Evolutionary conservation across 2,888 invertebrate species (phyloP), one percentile per base, ranked within the genome.

Genomic region (Chydorus sphaericus): DNA sequence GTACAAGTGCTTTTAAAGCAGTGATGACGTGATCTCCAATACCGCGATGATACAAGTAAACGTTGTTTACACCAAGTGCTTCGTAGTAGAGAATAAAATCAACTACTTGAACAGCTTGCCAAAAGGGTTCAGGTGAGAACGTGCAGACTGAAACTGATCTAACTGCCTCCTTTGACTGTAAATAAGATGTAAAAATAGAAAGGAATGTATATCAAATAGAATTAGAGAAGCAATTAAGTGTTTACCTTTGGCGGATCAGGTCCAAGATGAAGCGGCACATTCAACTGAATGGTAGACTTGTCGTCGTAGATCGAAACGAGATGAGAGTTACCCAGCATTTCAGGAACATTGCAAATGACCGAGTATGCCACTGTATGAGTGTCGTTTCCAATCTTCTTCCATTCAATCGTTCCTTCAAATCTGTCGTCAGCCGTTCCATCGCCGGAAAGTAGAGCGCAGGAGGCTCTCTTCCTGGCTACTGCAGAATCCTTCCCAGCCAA

Each of bases 41-140:
- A 31, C 49, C 55, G n/a, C 48, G 36, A 7, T 55, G 55, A 26
- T 55, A 55, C 8, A 55, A 10, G n/a, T 49, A 48, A 16, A 55
- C 33, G n/a, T 31, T 55, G 30, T 49, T 36, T 8, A 49, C 49
- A 16, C 55, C 55, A 26, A 55, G 33, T n/a, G 33, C 20, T 31
- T 48, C 16, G 28, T 55, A 49, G 28, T 49, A 55, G 4, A 48
- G 36, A 8, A 55, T 11, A 26, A 55, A 55, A 30, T 55, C 55
- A 26, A 23, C 33, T 14, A 55, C 8, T 7, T 49, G 49, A 26
- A 18, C 48, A 23, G 20, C 23, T 28, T 49, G 36, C 20, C 52
- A 36, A 52, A 36, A 52, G 33, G 52, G 52, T 18, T 26, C 36
- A 10, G 23, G 23, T n/a, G 44, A 44, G 14, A 44, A 3, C 18